phyloP scores from a whole-genome alignment of 2,113 vertebrate genomes.

The Sturnira hondurensis region DNA sequence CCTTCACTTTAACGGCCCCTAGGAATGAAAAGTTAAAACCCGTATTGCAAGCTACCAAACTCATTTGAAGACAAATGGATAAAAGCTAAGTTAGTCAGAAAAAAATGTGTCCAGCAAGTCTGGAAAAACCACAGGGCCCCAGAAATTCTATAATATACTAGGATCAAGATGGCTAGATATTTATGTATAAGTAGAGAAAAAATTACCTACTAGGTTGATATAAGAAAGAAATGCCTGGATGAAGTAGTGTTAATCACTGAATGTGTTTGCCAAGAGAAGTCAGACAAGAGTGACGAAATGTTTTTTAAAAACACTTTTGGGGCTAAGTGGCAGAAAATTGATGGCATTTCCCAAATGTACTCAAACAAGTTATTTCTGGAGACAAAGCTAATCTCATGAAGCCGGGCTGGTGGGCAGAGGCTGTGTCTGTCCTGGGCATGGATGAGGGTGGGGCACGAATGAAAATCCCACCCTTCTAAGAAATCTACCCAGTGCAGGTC shows the following conservation, averaged over 20 bases:
- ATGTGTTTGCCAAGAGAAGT: background rate
- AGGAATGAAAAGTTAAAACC: conserved; percentile 33
- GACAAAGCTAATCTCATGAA: background rate
- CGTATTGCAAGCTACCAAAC: background rate
- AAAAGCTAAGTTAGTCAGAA: background rate
- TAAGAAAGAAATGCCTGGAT: background rate
- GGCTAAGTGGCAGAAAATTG: background rate
- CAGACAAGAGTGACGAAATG: background rate
- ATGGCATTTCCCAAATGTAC: background rate
- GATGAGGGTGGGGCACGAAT: background rate
- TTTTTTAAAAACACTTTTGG: background rate
- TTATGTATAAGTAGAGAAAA: background rate
- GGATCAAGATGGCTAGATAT: background rate
- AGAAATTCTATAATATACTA: background rate
- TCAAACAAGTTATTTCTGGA: background rate
- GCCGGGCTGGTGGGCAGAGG: background rate
- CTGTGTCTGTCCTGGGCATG: fast-evolving
- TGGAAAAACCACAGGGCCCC: background rate
- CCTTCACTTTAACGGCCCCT: background rate
- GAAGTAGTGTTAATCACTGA: background rate
- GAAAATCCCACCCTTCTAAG: background rate
- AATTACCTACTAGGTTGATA: background rate
- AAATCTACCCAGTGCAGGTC: background rate
- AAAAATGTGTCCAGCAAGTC: background rate
- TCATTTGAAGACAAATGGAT: background rate